A percentile compares a stretch with the other conserved stretches of the same genome.
These are phyloP conservation scores for Spatulosminthurus flaviceps DNA, from an alignment of 2,888 invertebrate genomes.

Conservation along the genomic window DNA sequence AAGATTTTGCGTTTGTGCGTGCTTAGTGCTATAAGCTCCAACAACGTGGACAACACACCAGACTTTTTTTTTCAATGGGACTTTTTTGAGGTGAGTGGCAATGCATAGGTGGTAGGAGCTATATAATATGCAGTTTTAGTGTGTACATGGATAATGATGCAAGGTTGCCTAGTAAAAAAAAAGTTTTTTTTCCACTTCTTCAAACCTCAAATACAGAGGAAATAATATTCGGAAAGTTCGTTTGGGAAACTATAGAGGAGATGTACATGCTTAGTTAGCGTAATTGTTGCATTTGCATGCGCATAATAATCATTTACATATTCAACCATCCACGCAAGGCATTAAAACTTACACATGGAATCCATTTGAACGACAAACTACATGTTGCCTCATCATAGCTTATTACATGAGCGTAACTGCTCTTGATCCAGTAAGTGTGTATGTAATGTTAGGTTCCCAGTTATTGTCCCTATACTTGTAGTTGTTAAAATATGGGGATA, in stretches of 20 bases:
- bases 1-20: conserved; percentile 12
- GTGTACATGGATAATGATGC: no score
- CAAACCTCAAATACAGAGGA: no score
- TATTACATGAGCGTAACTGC: conserved; percentile 13
- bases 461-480: background rate
- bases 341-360: conserved; percentile 32
- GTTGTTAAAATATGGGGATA: no score
- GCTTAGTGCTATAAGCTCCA: no score
- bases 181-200: no score
- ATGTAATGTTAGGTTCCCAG: background rate
- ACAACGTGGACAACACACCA: background rate
- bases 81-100: no score
- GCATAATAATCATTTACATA: conserved; percentile 46
- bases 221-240: background rate
- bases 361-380: conserved; percentile 28
- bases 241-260: conserved; percentile 8
- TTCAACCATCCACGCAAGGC: conserved; percentile 37
- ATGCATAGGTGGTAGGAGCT: no score
- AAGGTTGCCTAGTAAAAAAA: no score
- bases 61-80: background rate
- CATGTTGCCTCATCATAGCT: conserved; percentile 3
- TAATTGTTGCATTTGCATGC: conserved; percentile 46
- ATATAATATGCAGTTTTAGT: no score
- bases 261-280: conserved; percentile 35
- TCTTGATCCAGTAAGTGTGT: conserved; percentile 9